Base-by-base conservation (phyloP, 2,797 vertebrate species). In the Lepus oiostolus region DNA sequence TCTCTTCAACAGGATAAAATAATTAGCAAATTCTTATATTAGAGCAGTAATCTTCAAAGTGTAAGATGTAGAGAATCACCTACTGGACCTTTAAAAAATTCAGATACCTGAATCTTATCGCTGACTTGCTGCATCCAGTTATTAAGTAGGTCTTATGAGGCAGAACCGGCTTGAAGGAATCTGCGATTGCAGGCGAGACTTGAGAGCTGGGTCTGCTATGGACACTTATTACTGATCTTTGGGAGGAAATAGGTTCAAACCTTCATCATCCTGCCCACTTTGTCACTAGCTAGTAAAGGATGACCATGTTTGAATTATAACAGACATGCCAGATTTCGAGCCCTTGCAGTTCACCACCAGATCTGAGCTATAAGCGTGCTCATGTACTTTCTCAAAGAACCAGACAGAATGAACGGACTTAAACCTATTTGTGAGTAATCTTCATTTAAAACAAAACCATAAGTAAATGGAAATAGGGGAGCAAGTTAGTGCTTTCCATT, bases 11-110 rank as follows among this genome's bases (percentile, higher is more conserved):
- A 70, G 50, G 22, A 63, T 71, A 67, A 74, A 94, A 81, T 74
- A 91, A 95, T 83, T 90, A 83, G 47, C 67, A 96, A 74, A 90
- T 62, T 81, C 21, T 22, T 65, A 70, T 58, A 58, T 47, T 77
- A 81, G 7, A 82, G 30, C 4, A 60, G 5, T n/a, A 13, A 5
- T 91, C 90, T 92, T 26, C 54, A 80, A 71, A 26, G 47, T 4
- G 42, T 68, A 52, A 24, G 0, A 79, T 26, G 52, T 47, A 58
- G 19, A 85, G 50, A 92, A 65, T 60, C 75, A 71, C 26, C 30
- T 91, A 90, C 62, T 72, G 6, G 17, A 26, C 11, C 22, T 91
- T 35, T 7, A n/a, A 79, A 75, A 76, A 68, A 79, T 35, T 87
- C 38, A 28, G 2, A 5, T 74, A 32, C 67, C 17, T 21, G 70